Evolutionary conservation across 2,888 invertebrate genomes (phyloP).

Genomic region (Venusia cambrica): DNA sequence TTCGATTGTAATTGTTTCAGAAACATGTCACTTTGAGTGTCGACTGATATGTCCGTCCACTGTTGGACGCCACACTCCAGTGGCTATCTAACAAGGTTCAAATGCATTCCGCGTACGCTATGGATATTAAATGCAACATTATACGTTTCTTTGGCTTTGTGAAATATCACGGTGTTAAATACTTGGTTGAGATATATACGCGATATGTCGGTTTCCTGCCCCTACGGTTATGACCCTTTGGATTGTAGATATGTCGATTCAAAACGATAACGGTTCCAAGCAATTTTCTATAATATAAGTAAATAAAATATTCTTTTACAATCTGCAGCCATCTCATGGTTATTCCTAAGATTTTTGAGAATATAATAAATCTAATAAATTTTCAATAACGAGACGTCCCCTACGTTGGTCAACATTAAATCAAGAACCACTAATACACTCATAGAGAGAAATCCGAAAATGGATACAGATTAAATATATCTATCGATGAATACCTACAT

Average conservation of each 20-base stretch:
- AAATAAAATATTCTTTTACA: conserved; percentile 76
- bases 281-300: conserved; percentile 73
- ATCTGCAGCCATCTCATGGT: conserved; percentile 80
- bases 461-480: conserved; percentile 79
- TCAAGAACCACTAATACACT: conserved; percentile 79
- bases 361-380: conserved; percentile 75
- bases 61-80: conserved; percentile 43
- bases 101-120: conserved; percentile 32
- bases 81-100: conserved; percentile 25
- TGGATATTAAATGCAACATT: conserved; percentile 63
- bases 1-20: conserved; percentile 37
- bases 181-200: conserved; percentile 60
- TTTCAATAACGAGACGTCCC: conserved; percentile 78
- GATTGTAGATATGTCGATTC: conserved; percentile 63
- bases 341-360: conserved; percentile 73
- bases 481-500: conserved; percentile 75
- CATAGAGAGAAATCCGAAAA: conserved; percentile 80
- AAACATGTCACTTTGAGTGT: conserved; percentile 48
- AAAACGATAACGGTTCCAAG: conserved; percentile 62
- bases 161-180: conserved; percentile 76
- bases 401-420: conserved; percentile 81
- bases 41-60: conserved; percentile 47
- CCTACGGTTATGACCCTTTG: conserved; percentile 44
- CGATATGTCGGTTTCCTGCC: conserved; percentile 65
- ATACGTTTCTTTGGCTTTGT: conserved; percentile 74